phyloP scores from a whole-genome alignment of 2,113 vertebrate species.

The Apodemus speciosus region DNA sequence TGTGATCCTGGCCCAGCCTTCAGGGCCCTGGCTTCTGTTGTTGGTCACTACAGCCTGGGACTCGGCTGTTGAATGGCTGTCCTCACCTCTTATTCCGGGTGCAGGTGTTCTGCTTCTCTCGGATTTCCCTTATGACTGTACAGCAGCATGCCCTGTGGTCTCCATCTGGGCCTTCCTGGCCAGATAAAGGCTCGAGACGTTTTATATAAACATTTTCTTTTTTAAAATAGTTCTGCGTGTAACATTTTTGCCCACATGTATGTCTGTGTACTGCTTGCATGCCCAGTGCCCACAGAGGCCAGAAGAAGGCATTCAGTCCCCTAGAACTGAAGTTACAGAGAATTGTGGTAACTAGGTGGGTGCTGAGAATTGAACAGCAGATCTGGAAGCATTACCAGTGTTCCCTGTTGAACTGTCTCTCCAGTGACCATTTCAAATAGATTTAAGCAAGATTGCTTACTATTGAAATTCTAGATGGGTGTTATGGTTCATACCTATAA shows the following conservation, averaged over 20 bases:
- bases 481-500: background rate
- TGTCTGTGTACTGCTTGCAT: background rate
- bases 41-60: background rate
- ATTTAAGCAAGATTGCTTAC: background rate
- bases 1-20: background rate
- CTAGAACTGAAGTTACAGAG: background rate
- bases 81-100: too few relatives aligned
- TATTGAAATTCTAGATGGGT: background rate
- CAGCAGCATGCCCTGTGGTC: background rate
- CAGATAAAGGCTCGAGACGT: background rate
- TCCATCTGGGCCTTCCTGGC: background rate
- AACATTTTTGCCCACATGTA: background rate
- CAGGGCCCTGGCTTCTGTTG: background rate
- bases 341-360: background rate
- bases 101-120: background rate
- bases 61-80: background rate
- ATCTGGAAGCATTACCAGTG: background rate
- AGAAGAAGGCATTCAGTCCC: background rate
- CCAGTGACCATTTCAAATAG: background rate
- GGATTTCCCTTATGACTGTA: background rate
- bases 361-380: background rate
- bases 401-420: background rate
- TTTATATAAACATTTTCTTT: background rate
- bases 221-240: background rate
- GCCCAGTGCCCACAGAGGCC: background rate